Conservation (phyloP, 1,140 invertebrate species). For the Monomorium pharaonis region DNA sequence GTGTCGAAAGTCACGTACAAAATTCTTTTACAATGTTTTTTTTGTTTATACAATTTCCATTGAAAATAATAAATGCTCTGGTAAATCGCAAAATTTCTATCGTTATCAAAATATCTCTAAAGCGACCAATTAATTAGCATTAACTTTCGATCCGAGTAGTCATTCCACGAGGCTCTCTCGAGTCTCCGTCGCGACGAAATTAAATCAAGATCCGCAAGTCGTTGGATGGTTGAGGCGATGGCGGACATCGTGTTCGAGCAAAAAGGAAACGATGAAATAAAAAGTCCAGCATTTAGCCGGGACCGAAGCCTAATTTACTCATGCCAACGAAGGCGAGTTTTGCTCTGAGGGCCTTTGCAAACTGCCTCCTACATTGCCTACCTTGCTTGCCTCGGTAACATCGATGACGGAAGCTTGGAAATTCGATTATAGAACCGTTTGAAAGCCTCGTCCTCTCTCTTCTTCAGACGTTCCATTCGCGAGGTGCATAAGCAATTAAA, state of each 20-base stretch:
- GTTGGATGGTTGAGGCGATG: neutral
- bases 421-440: conserved; percentile 72
- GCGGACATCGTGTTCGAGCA: neutral
- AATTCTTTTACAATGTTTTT: neutral
- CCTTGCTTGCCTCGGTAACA: conserved; percentile 52
- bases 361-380: conserved; percentile 42
- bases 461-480: conserved; percentile 36
- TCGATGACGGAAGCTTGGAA: conserved; percentile 67
- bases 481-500: neutral
- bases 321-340: conserved; percentile 52
- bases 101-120: neutral
- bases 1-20: neutral
- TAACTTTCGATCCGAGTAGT: neutral
- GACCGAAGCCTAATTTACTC: conserved; percentile 58
- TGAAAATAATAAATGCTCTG: neutral
- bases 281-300: conserved; percentile 52
- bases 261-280: conserved; percentile 37
- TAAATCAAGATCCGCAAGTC: conserved; percentile 33
- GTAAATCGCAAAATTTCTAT: neutral
- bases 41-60: neutral
- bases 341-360: conserved; percentile 63
- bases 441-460: conserved; percentile 69
- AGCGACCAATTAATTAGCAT: conserved; percentile 31
- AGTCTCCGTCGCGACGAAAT: conserved; percentile 13
- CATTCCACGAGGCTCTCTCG: neutral